Base-by-base conservation (phyloP, 2,888 invertebrate genomes). In the Phragmatobia fuliginosa region DNA sequence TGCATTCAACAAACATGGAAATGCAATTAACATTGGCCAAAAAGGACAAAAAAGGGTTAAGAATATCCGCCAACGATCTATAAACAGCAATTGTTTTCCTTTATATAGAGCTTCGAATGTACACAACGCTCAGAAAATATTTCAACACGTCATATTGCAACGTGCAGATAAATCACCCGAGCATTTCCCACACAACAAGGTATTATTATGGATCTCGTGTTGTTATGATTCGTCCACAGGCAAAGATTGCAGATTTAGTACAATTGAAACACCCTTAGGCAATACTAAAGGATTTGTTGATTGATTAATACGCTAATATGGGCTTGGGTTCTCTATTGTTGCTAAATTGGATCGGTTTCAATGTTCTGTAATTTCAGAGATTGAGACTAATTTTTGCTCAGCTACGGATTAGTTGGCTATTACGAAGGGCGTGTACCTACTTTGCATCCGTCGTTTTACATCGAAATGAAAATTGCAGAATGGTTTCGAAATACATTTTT, bases 281-380 rank as follows among this genome's bases (percentile, higher is more conserved):
- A 87, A 87, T 88, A 90, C 80, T 85, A 83, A 84, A 85, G 88
- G 86, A 87, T 87, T 83, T 79, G 76, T 72, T 81, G 85, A 88
- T 90, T 90, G 89, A 90, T 90, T 89, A 88, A 91, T 88, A 88
- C 89, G 83, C 82, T 78, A 69, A 81, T 80, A 75, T 77, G 79
- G 77, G 82, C 80, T 75, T 77, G 67, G 71, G 80, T 31, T 31
- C 52, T 75, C 81, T 76, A 78, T 79, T 72, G 80, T 89, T 89
- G 85, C 83, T 75, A 74, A 92, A 87, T 84, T 86, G 74, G 89
- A 88, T 86, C 89, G 85, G 85, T 88, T 88, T 89, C 87, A 78
- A 83, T 84, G 79, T 80, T 79, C 76, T 75, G 75, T 88, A 89
- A 88, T 89, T 72, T 81, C 77, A 83, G 63, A 58, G 74, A 78